A percentile compares a stretch with the other conserved stretches of the same genome.
Evolutionary conservation across 2,888 invertebrate species (phyloP).

Genomic region (Apamea sordens): DNA sequence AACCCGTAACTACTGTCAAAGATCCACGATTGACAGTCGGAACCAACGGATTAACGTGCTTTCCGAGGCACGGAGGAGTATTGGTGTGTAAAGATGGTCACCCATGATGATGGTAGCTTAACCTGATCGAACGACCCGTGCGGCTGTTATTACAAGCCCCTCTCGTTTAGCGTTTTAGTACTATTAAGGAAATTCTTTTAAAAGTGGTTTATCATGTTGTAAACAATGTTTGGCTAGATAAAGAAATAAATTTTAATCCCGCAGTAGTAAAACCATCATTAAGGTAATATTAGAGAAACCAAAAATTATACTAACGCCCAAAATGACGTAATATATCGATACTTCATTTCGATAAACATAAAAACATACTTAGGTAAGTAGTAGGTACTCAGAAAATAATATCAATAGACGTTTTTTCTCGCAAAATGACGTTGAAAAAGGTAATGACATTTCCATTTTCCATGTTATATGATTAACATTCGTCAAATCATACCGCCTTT

Average conservation of each 20-base stretch:
- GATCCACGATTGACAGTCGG: no score
- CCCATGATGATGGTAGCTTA: no score
- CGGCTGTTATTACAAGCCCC: no score
- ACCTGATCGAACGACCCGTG: no score
- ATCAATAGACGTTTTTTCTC: background rate
- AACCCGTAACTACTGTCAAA: no score
- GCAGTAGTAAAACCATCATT: background rate
- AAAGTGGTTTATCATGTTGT: background rate
- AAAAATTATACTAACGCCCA: background rate
- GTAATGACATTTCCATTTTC: slow-evolving; percentile 26
- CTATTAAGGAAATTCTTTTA: background rate
- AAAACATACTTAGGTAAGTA: background rate
- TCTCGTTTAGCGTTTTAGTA: background rate
- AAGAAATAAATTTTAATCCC: background rate
- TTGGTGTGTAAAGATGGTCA: no score
- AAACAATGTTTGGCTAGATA: background rate
- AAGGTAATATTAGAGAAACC: background rate
- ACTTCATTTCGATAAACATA: background rate
- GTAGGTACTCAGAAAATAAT: background rate
- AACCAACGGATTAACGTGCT: no score
- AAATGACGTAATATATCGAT: background rate
- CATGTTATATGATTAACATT: slow-evolving; percentile 16
- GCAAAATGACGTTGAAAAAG: background rate
- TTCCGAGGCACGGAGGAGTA: no score
- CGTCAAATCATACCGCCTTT: slow-evolving; percentile 39